Percentiles rank a stretch among this genome's conserved stretches.
Conservation (phyloP, 2,888 invertebrate species). For the Watsonalla cultraria region DNA sequence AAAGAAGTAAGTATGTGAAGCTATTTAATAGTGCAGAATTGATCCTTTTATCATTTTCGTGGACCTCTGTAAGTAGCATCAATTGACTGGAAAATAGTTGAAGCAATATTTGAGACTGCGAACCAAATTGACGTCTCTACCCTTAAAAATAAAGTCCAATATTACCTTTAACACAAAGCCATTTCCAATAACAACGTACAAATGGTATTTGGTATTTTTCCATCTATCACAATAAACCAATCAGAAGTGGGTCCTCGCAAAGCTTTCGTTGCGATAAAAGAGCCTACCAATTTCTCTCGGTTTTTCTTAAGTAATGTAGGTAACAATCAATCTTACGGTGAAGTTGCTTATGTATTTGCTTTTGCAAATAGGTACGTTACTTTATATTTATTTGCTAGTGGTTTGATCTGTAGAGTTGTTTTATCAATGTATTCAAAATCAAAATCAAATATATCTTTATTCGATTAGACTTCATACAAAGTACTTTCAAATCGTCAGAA, state of each 20-base stretch:
- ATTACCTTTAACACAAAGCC: slow-evolving; percentile 1
- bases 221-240: slow-evolving; percentile 1
- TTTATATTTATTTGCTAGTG: neutral
- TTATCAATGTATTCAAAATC: no score
- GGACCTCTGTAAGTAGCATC: neutral
- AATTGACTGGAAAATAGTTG: slow-evolving; percentile 1
- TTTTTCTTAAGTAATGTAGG: neutral
- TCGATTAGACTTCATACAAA: no score
- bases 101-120: neutral
- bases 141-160: neutral
- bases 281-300: neutral
- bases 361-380: neutral
- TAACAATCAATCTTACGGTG: neutral
- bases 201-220: slow-evolving; percentile 1
- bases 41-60: neutral
- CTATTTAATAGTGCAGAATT: neutral
- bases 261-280: neutral
- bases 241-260: neutral
- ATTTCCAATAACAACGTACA: slow-evolving; percentile 1
- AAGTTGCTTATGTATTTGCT: neutral
- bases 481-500: no score
- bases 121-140: neutral
- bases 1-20: neutral
- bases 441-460: no score
- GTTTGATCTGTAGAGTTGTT: neutral